These are phyloP conservation scores for Characodon lateralis DNA, from an alignment of 2,797 vertebrate species.

Conservation along the genomic window DNA sequence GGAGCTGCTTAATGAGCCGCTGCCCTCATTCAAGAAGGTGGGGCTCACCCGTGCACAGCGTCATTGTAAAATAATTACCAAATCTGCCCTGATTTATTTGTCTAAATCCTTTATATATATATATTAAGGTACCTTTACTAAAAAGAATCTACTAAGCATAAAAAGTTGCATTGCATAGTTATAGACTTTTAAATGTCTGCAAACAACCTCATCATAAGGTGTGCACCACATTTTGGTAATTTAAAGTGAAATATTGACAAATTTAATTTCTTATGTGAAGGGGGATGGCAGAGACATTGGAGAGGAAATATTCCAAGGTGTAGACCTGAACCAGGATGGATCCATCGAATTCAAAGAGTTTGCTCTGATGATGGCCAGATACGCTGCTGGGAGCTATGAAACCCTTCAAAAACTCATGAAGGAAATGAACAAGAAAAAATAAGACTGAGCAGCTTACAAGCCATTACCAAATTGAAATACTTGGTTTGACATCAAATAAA, in stretches of 20 bases:
- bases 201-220: background rate
- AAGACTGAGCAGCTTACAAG: background rate
- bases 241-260: background rate
- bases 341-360: slow-evolving; percentile 11
- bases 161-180: background rate
- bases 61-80: background rate
- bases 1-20: background rate
- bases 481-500: slow-evolving; percentile 3
- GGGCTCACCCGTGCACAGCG: background rate
- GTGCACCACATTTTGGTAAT: background rate
- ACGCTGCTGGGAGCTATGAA: background rate
- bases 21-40: slow-evolving; percentile 12
- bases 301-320: background rate
- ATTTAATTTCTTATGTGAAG: background rate
- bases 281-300: background rate
- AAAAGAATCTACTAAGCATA: background rate
- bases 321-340: slow-evolving; percentile 12
- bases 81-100: background rate
- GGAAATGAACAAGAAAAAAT: background rate
- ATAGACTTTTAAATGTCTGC: background rate
- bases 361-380: background rate
- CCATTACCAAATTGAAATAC: background rate
- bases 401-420: background rate
- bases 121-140: background rate
- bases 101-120: background rate